Conservation (phyloP, 2,797 vertebrate genomes). For the Morus bassanus region DNA sequence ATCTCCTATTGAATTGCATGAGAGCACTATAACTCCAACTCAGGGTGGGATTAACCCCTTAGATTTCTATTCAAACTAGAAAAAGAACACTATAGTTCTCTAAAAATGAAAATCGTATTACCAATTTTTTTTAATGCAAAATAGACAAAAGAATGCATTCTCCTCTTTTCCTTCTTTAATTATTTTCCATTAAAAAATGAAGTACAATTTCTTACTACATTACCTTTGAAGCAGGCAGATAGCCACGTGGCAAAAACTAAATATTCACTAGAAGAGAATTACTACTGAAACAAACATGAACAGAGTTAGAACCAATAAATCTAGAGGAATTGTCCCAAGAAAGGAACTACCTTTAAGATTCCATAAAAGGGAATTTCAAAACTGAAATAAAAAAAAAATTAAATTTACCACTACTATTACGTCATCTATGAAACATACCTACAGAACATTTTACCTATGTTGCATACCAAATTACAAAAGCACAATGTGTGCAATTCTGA, state of each 20-base stretch:
- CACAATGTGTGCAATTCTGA: fast-evolving
- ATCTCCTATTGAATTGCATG: background rate
- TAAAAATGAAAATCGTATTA: background rate
- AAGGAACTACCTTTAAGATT: background rate
- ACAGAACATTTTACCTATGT: background rate
- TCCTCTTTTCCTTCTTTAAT: background rate
- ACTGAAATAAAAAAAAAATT: background rate
- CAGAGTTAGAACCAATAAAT: fast-evolving
- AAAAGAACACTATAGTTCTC: background rate
- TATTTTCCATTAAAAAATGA: background rate
- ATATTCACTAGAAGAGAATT: background rate
- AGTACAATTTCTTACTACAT: background rate
- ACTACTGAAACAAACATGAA: background rate
- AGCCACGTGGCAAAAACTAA: background rate
- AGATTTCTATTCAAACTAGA: background rate
- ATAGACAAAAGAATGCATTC: background rate
- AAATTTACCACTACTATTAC: fast-evolving
- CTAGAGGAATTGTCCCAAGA: fast-evolving
- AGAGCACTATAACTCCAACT: background rate
- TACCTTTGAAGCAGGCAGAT: background rate
- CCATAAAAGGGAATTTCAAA: background rate
- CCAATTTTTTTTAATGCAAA: background rate
- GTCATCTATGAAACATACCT: background rate
- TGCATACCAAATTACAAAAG: background rate
- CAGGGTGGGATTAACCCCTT: background rate